phyloP scores from a whole-genome alignment of 2,113 vertebrate species.

The Siniperca knerii region DNA sequence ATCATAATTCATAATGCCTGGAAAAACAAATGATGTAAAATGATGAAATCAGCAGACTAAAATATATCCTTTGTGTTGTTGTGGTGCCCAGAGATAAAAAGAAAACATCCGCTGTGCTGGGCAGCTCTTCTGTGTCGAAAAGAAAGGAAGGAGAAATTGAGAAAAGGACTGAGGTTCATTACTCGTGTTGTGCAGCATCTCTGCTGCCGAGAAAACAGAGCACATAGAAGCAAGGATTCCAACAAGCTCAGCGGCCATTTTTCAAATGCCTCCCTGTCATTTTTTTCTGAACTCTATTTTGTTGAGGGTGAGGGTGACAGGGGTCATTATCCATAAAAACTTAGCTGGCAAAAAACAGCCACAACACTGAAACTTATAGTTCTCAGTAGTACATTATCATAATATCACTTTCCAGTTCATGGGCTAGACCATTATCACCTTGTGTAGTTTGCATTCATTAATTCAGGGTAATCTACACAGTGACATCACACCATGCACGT shows the following conservation, averaged over 20 bases:
- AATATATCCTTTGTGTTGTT: slow-evolving; percentile 13
- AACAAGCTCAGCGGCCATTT: slow-evolving; percentile 13
- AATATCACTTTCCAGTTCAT: not conserved
- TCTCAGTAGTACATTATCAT: slow-evolving; percentile 7
- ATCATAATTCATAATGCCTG: not conserved
- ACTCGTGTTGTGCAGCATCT: slow-evolving; percentile 1
- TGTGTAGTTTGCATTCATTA: slow-evolving; percentile 10
- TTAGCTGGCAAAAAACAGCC: slow-evolving; percentile 3
- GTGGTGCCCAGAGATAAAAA: not conserved
- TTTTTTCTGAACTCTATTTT: slow-evolving; percentile 30
- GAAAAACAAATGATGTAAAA: not conserved
- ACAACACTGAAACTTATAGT: not conserved
- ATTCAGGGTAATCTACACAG: not conserved
- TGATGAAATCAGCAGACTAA: not conserved
- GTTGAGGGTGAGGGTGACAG: slow-evolving; percentile 3
- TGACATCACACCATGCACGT: not conserved
- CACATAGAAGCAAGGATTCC: not conserved
- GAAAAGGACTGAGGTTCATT: slow-evolving; percentile 11
- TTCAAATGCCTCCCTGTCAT: slow-evolving; percentile 6
- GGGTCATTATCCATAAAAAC: slow-evolving; percentile 31
- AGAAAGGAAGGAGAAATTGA: slow-evolving; percentile 3
- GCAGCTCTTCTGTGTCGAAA: slow-evolving; percentile 5
- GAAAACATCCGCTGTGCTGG: not conserved
- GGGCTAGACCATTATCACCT: not conserved
- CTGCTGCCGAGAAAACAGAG: slow-evolving; percentile 16